These are phyloP conservation scores for Listronotus oregonensis DNA, from an alignment of 1,140 invertebrate species.

Conservation along the genomic window DNA sequence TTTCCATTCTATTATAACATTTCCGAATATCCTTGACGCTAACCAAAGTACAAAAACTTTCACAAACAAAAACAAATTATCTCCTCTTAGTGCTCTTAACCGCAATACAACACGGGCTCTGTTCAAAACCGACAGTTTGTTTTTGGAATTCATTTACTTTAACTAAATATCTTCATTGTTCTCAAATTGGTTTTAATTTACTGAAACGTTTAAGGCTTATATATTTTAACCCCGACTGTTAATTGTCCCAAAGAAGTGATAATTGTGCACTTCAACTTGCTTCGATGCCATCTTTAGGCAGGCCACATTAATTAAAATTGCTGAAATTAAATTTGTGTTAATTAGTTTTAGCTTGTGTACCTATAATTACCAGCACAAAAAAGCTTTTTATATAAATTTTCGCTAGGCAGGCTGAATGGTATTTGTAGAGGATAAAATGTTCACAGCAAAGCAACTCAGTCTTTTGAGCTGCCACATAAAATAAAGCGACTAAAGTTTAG, in stretches of 20 bases:
- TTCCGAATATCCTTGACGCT: neutral
- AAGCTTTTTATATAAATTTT: no score
- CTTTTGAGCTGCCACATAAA: no score
- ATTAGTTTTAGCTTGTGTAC: no score
- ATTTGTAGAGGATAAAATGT: no score
- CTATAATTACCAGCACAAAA: no score
- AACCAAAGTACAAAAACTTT: conserved; percentile 32
- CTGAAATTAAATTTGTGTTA: conserved; percentile 8
- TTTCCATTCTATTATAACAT: no score
- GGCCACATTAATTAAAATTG: conserved; percentile 18
- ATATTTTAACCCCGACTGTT: conserved; percentile 16
- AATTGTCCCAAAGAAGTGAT: conserved; percentile 30
- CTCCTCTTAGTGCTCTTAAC: conserved; percentile 21
- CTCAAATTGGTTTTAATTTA: conserved; percentile 35
- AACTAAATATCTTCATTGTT: conserved; percentile 35
- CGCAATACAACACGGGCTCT: conserved; percentile 13
- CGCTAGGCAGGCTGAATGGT: no score
- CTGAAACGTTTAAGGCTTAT: conserved; percentile 27
- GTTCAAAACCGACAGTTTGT: conserved; percentile 34
- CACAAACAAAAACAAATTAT: conserved; percentile 34
- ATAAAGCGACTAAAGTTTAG: no score
- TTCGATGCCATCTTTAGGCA: neutral
- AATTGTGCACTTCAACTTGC: conserved; percentile 5
- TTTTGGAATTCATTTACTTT: conserved; percentile 33
- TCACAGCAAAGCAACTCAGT: no score